Conservation (phyloP, 2,888 invertebrate species). For the Cylloceria caligata region DNA sequence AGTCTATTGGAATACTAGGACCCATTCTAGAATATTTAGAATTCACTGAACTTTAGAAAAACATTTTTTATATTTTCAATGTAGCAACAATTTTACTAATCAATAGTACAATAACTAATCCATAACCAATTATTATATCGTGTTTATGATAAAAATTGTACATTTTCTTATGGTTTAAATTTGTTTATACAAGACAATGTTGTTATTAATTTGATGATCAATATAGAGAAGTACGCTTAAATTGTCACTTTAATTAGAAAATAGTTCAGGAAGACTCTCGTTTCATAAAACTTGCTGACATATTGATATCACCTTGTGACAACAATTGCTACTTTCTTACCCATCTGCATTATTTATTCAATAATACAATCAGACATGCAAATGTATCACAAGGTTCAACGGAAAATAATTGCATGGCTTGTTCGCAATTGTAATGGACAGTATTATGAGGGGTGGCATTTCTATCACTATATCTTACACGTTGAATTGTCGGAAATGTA, state of each 20-base stretch:
- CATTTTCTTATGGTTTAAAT: too few species aligned
- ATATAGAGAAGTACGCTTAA: too few species aligned
- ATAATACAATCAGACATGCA: conserved; percentile 55
- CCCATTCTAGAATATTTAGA: background rate
- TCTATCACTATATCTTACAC: too few species aligned
- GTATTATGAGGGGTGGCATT: too few species aligned
- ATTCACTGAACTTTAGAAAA: background rate
- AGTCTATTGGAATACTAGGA: background rate
- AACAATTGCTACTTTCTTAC: conserved; percentile 42
- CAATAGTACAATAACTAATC: too few species aligned
- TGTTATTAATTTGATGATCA: too few species aligned
- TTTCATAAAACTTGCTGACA: background rate
- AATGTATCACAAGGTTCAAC: conserved; percentile 21
- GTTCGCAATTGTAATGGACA: background rate
- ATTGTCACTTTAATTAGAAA: background rate
- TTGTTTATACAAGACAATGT: too few species aligned
- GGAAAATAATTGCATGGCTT: background rate
- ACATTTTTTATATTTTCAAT: too few species aligned
- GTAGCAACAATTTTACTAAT: too few species aligned
- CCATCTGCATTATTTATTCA: conserved; percentile 49
- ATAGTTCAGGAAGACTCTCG: background rate
- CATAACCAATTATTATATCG: too few species aligned
- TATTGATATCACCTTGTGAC: background rate
- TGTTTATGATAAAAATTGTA: too few species aligned
- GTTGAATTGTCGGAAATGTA: too few species aligned